Conservation (phyloP, 2,113 vertebrate species). For the Gopherus flavomarginatus region DNA sequence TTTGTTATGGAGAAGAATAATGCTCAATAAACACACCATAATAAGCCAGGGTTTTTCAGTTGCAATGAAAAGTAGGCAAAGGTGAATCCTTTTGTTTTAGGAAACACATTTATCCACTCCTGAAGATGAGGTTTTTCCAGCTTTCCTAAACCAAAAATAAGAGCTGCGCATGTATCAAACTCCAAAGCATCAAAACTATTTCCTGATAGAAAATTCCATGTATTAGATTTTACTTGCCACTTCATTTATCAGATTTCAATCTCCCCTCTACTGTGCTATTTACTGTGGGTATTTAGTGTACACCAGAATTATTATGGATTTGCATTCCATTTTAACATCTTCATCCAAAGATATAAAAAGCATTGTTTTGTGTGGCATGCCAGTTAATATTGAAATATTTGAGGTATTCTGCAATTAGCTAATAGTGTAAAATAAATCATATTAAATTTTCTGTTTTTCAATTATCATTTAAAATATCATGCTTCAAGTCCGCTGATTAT, state of each 20-base stretch:
- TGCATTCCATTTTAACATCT: no score
- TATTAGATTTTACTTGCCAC: not conserved
- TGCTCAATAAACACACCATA: not conserved
- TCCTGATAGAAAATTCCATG: not conserved
- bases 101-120: accelerated
- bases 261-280: not conserved
- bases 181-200: not conserved
- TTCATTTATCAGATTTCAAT: not conserved
- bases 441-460: no score
- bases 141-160: not conserved
- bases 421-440: no score
- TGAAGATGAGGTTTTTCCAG: not conserved
- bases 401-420: no score
- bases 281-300: not conserved
- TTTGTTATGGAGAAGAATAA: not conserved
- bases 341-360: no score
- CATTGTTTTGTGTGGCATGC: no score
- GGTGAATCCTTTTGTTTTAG: not conserved
- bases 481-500: no score
- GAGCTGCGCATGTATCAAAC: not conserved
- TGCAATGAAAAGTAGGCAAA: not conserved
- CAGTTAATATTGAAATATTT: no score
- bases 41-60: not conserved
- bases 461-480: no score
- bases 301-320: no score